phyloP scores from a whole-genome alignment of 2,888 invertebrate species.

The Ophion ellenae region DNA sequence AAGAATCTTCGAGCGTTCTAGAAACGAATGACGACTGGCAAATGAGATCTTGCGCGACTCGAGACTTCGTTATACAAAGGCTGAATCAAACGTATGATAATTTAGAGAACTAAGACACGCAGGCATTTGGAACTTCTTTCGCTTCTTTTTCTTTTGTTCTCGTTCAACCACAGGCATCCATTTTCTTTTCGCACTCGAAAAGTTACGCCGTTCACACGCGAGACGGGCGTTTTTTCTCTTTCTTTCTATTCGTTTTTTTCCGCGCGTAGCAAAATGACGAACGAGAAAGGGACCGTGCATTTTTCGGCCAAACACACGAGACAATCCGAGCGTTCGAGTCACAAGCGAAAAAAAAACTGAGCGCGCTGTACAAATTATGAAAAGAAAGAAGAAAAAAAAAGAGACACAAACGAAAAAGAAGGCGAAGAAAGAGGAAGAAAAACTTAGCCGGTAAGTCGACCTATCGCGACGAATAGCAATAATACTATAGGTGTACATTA shows the following conservation, averaged over 20 bases:
- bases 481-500: conserved; percentile 78
- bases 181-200: neutral
- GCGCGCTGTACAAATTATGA: conserved; percentile 75
- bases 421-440: conserved; percentile 9
- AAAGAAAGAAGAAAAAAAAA: conserved; percentile 2
- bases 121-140: conserved; percentile 39
- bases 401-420: neutral
- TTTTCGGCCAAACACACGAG: conserved; percentile 52
- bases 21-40: conserved; percentile 40
- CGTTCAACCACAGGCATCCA: neutral
- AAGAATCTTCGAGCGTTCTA: conserved; percentile 39
- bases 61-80: conserved; percentile 61
- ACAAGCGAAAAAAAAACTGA: conserved; percentile 64
- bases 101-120: conserved; percentile 40
- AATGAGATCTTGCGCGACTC: conserved; percentile 31
- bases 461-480: conserved; percentile 78
- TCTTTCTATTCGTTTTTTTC: conserved; percentile 21
- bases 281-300: conserved; percentile 37
- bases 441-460: conserved; percentile 74
- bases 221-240: neutral
- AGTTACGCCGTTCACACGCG: neutral
- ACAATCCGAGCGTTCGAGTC: conserved; percentile 71
- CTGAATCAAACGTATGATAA: conserved; percentile 64
- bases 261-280: conserved; percentile 14
- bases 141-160: conserved; percentile 23